Evolutionary conservation across 2,113 vertebrate genomes (phyloP), one percentile per base, ranked within the genome.

Genomic region (Paradoxurus hermaphroditus): DNA sequence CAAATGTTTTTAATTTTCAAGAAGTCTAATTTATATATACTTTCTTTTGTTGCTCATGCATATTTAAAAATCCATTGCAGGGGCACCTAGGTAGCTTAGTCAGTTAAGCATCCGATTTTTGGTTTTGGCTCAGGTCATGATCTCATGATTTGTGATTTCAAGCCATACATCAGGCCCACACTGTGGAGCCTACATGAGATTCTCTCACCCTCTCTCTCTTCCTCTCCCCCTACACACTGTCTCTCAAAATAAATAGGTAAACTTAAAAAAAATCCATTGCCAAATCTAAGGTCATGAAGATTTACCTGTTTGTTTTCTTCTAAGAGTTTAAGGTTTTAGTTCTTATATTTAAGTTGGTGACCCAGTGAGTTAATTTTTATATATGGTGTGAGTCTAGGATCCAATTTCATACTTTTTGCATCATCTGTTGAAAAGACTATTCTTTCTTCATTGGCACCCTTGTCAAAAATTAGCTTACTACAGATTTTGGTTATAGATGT

Each of bases 1-100:
- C 44, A 90, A 85, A 77, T 67, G 79, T 29, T 90, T 95, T 85
- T 56, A 36, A 95, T 85, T 90, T 95, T 90, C 31, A 90, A 75
- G 56, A 90, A 84, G 46, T 95, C 23, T 25, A 90, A 77, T 34
- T 44, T 67, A 90, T 23, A 15, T 29, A 56, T 68, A 72, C 36
- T 86, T 92, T 86, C 39, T 90, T 44, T 84, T 90, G 13, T 87
- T 46, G 36, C 18, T 59, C 63, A 81, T 68, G 31, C 8, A 44
- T 84, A 78, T 68, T 36, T 90, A 81, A 81, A 83, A 65, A 51
- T 31, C 25, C 39, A 95, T 0, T 84, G 49, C 81, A 78, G 56
- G 21, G 21, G 56, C 7, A 59, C 56, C 56, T 59, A 7, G 21
- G 21, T 59, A 59, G 56, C 56, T 59, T 21, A 56, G 56, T 59